These are phyloP conservation scores for Halictus quadricinctus DNA, from an alignment of 2,888 invertebrate genomes.

Conservation along the genomic window DNA sequence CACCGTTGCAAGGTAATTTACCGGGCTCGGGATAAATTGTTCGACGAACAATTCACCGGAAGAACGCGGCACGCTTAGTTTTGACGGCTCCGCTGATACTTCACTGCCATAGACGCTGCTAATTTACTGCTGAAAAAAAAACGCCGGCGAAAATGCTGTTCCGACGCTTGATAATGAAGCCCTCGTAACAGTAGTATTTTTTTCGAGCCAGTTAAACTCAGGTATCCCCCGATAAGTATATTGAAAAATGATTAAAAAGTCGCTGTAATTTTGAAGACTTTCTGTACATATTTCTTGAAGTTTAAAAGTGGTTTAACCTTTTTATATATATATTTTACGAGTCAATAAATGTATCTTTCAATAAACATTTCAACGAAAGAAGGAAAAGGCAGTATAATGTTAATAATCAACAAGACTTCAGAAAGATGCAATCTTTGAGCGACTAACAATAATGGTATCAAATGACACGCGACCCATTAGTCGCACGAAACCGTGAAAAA, in stretches of 20 bases:
- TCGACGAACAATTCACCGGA: neutral
- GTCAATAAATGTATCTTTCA: neutral
- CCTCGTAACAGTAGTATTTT: neutral
- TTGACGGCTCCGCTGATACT: neutral
- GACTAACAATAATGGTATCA: neutral
- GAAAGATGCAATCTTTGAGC: neutral
- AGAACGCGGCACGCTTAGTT: neutral
- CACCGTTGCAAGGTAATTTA: neutral
- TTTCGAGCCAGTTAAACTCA: neutral
- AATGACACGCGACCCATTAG: neutral
- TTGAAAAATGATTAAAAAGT: too few relatives aligned
- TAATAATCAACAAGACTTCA: neutral
- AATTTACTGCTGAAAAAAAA: neutral
- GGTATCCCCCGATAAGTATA: too few relatives aligned
- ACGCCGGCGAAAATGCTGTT: neutral
- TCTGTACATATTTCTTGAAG: neutral
- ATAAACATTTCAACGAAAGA: neutral
- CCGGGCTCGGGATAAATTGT: neutral
- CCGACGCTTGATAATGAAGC: neutral
- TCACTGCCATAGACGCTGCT: neutral
- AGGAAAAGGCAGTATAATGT: neutral
- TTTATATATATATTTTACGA: neutral
- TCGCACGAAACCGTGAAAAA: neutral
- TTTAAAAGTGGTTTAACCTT: neutral
- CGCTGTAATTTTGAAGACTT: too few relatives aligned